Percentiles rank a stretch among this genome's conserved stretches.
Evolutionary conservation across 2,888 invertebrate species (phyloP).

Genomic region (Protonemura montana): DNA sequence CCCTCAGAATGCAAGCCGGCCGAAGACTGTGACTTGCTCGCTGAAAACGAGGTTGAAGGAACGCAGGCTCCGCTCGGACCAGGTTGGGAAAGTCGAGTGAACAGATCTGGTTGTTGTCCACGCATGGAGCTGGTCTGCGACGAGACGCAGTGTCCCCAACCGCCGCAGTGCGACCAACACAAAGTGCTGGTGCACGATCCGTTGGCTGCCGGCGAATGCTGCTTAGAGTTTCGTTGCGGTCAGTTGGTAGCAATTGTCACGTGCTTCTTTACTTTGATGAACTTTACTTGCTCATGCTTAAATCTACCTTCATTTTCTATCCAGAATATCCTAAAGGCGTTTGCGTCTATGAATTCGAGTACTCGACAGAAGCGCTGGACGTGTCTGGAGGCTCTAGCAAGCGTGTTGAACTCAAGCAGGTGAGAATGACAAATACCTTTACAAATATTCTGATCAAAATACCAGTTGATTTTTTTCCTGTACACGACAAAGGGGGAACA

Average conservation of each 20-base stretch:
- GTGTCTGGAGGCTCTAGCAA: conserved; percentile 62
- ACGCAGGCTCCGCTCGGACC: conserved; percentile 60
- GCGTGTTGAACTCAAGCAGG: conserved; percentile 59
- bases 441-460: too few relatives aligned
- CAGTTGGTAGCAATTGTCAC: conserved; percentile 51
- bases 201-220: conserved; percentile 63
- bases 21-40: conserved; percentile 69
- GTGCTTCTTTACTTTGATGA: conserved; percentile 20
- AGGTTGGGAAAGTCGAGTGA: conserved; percentile 68
- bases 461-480: too few relatives aligned
- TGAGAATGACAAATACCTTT: too few relatives aligned
- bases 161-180: conserved; percentile 67
- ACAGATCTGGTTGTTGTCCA: conserved; percentile 77
- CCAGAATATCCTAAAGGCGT: conserved; percentile 70
- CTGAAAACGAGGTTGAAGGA: neutral
- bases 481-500: too few relatives aligned
- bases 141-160: conserved; percentile 68
- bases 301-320: conserved; percentile 44
- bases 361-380: conserved; percentile 61
- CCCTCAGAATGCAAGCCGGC: conserved; percentile 76
- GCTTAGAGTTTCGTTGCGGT: conserved; percentile 73
- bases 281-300: neutral
- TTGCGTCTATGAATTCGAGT: conserved; percentile 68
- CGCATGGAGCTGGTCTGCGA: conserved; percentile 67
- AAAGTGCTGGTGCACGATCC: conserved; percentile 58